Evolutionary conservation across 2,888 invertebrate genomes (phyloP).

Genomic region (Agriopis marginaria): DNA sequence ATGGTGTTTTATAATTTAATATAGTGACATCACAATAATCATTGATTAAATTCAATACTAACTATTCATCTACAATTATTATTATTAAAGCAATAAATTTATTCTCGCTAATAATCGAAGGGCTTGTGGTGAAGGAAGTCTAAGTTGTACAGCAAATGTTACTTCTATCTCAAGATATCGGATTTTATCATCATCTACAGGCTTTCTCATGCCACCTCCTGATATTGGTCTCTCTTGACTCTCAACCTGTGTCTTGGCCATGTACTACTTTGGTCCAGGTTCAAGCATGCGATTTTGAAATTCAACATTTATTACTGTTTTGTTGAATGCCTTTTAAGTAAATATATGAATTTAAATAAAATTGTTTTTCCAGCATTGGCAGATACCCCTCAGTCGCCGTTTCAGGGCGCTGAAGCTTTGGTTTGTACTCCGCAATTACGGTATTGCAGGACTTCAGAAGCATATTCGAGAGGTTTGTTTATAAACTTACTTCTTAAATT

Average conservation of each 20-base stretch:
- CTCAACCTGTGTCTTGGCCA: background rate
- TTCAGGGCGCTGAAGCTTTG: constrained; percentile 97
- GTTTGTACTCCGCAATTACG: constrained; percentile 98
- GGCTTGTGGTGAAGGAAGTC: background rate
- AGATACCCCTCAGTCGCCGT: constrained; percentile 96
- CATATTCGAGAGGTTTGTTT: constrained; percentile 94
- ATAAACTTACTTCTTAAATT: background rate
- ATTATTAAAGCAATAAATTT: background rate
- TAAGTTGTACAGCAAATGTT: background rate
- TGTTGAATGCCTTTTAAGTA: background rate
- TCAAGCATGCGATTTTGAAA: background rate
- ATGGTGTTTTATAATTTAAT: background rate
- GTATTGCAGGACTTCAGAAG: constrained; percentile 95
- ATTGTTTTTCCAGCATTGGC: constrained; percentile 93
- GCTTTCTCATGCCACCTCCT: background rate
- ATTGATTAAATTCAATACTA: background rate
- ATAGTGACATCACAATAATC: no score
- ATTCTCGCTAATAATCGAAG: background rate
- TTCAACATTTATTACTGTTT: background rate
- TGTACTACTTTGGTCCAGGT: background rate
- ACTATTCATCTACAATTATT: background rate
- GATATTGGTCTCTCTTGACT: background rate
- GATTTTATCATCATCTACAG: background rate
- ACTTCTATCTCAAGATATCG: background rate
- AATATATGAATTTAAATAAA: background rate